Evolutionary conservation across 2,888 invertebrate genomes (phyloP), one percentile per base, ranked within the genome.

Genomic region (Ochlodes sylvanus): DNA sequence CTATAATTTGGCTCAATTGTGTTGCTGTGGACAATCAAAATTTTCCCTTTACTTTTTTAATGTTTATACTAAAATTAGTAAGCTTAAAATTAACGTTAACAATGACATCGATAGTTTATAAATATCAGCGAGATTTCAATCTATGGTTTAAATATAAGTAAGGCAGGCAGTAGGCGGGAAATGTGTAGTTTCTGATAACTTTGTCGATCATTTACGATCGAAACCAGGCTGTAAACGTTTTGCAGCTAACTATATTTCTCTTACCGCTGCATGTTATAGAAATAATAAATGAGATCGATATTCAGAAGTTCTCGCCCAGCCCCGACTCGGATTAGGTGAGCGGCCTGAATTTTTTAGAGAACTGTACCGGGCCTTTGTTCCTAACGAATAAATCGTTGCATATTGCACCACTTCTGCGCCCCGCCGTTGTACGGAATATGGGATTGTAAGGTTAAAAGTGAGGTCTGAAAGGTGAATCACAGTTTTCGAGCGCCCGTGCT

Each of bases 211-310:
- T 38, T 38, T 38, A 38, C 38, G 38, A 10, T 38, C 10, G 12
- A 38, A 12, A 2, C 9, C 10, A 10, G 12, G 32, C 0, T 34
- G 1, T 34, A 9, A 34, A 34, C 38, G 38, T 38, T 38, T 38
- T 12, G 12, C 12, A 12, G 12, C 12, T n/a, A n/a, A n/a, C n/a
- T 38, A 38, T 38, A 38, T 47, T 47, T 19, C 1, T n/a, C 7
- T 10, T 12, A 50, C 4, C 3, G 19, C 12, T 50, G 50, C 19
- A 50, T 7, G 50, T 50, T 50, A n/a, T n/a, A 19, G n/a, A 38
- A 66, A 66, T 55, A 66, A 55, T 66, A 55, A 19, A 67, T 55
- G 54, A 44, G 67, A 67, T 67, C 54, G 67, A 61, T 67, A 44
- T 44, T 27, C 44, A 55, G 41, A 66, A 54, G 42, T 61, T 42